Base-by-base conservation (phyloP, 2,888 invertebrate species). In the Nephrotoma appendiculata region DNA sequence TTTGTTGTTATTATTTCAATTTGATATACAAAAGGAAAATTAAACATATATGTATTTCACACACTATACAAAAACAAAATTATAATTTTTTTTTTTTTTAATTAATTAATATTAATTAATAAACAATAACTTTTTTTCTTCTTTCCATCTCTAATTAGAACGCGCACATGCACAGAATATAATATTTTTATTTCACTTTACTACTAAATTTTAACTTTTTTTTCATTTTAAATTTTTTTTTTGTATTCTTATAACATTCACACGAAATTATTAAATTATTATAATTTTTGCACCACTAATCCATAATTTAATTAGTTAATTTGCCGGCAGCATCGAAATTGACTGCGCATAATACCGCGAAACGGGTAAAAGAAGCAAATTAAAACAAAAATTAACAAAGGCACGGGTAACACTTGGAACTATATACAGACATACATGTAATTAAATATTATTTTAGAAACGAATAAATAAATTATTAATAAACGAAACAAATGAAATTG, bases 1-100 rank as follows among this genome's bases (percentile, higher is more conserved):
- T 86, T 84, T 44, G 71, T 71, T 87, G 11, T 42, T 86, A 43
- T 85, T 85, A 45, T 71, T 87, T 52, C 52, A 86, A 52, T 41
- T 86, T 12, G 6, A 48, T n/a, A 44, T 43, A 19, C 48, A 45
- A 48, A 86, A 48, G 0, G 31, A 83, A 42, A 84, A 84, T 5
- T 12, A 41, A 41, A 43, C 7, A 43, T 85, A 48, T 15, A n/a
- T n/a, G n/a, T n/a, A 12, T 44, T 57, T 86, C 52, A 86, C 57
- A n/a, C 41, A 43, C 42, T 86, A 45, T 31, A 45, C 86, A 86
- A 45, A 19, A 45, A 31, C 3, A 86, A 31, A 48, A 84, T 42
- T 84, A 84, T 84, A 15, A 84, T 84, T 84, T 84, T 42, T 83
- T 19, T 42, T 83, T 19, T 83, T 83, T 42, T 43, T 42, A 11